Base-by-base conservation (phyloP, 2,888 invertebrate species). In the Ophonus ardosiacus region DNA sequence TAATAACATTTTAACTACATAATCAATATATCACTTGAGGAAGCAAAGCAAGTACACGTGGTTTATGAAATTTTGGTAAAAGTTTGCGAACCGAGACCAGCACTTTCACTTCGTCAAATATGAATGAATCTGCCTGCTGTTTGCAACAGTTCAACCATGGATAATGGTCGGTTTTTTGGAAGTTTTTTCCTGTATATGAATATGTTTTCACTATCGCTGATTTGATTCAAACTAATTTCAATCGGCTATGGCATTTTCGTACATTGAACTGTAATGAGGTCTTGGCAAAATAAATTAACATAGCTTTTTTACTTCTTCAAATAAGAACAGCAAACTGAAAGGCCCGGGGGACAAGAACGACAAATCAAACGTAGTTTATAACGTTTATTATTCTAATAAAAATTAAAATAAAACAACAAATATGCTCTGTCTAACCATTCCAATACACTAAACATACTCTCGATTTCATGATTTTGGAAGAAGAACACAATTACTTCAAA, bases 1-100 rank as follows among this genome's bases (percentile, higher is more conserved):
- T n/a, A n/a, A n/a, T n/a, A n/a, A n/a, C n/a, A n/a, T n/a, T n/a
- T n/a, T n/a, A n/a, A n/a, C n/a, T n/a, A n/a, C n/a, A n/a, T n/a
- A n/a, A n/a, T n/a, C n/a, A n/a, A n/a, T n/a, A n/a, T 31, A 31
- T 81, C 81, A 65, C 81, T 68, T 31, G n/a, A 40, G 63, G 63
- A 18, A 63, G 63, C 63, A 10, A 63, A 7, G 8, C 13, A 4
- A 15, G 31, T 63, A 8, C 82, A 74, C 71, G 82, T 82, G 82
- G 71, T 82, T 68, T 74, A 82, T 82, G 82, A 82, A 82, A 81
- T 65, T 82, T 82, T 71, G 82, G 82, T 82, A 82, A 82, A 82
- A 82, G 82, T 82, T 18, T 4, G 13, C 76, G 18, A 10, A 51
- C 18, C 76, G 76, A 76, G 43, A 24, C 61, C 38, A 15, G 57